Evolutionary conservation across 2,113 vertebrate genomes (phyloP), one percentile per base, ranked within the genome.

Genomic region (Syngnathus floridae): DNA sequence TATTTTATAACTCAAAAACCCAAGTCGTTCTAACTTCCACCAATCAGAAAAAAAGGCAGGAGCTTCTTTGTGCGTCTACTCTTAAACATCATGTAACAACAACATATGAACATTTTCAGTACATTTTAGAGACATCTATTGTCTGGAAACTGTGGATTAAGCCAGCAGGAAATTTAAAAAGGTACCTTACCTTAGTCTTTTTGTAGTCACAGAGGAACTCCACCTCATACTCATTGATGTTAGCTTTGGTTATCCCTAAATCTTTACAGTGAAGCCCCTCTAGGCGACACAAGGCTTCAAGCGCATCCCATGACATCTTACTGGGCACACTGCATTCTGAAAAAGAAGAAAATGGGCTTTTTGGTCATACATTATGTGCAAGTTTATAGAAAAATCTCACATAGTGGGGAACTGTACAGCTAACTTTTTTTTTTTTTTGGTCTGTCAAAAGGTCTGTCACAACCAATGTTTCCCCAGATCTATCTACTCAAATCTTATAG

Each of bases 161-260:
- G 26, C 26, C 26, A 31, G 3, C 26, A 31, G 26, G 26, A 31
- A 31, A 31, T 31, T 31, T 31, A 37, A 16, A 26, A 41, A 67
- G 19, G 46, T 4, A 1, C 0, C 56, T 41, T 73, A 89, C 88
- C 79, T 89, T 89, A 0, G 72, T 84, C 74, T 87, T 94, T 82
- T 90, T 94, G 83, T 94, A 94, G 88, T 95, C 90, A 38, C 92
- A 95, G 58, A 96, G 85, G 78, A 93, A 96, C 45, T 95, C 93
- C 70, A 96, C 94, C 81, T 93, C 94, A 67, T 92, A 95, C 21
- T 93, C 88, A 65, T 89, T 87, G 38, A 92, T 80, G 40, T 94
- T 94, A 69, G 88, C 78, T 66, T 81, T 90, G 68, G 77, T 93
- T 67, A 96, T 83, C 0, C 88, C 87, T 0, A 95, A 86, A 35